Evolutionary conservation across 2,888 invertebrate species (phyloP).

Genomic region (Bursaphelenchus okinawaensis): DNA sequence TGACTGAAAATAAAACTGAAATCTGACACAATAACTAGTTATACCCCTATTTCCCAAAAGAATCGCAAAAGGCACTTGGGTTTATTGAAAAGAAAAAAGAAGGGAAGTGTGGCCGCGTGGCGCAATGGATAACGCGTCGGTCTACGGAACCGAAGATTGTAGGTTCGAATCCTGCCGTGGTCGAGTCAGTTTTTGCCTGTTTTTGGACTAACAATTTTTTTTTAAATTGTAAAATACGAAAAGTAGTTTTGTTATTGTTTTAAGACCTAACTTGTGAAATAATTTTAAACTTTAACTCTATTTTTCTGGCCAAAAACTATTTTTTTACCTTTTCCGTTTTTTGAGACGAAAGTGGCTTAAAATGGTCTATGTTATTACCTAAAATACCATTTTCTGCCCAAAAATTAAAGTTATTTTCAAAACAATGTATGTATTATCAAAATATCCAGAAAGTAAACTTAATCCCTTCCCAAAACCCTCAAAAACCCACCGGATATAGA

Average conservation of each 20-base stretch:
- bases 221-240: not conserved
- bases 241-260: not conserved
- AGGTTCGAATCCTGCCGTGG: slow-evolving; percentile 58
- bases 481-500: not conserved
- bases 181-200: slow-evolving; percentile 26
- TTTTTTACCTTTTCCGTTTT: not conserved
- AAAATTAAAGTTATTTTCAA: too few species aligned
- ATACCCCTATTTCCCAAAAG: not conserved
- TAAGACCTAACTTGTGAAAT: not conserved
- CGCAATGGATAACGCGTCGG: slow-evolving; percentile 57
- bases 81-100: not conserved
- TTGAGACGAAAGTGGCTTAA: too few species aligned
- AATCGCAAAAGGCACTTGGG: not conserved
- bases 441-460: not conserved
- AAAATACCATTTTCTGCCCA: too few species aligned
- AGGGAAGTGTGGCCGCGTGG: slow-evolving; percentile 34
- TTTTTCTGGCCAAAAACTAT: not conserved
- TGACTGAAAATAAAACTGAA: too few species aligned
- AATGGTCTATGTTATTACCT: too few species aligned
- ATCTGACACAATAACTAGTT: too few species aligned
- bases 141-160: slow-evolving; percentile 59
- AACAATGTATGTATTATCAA: too few species aligned
- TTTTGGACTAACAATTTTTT: too few species aligned
- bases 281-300: not conserved
- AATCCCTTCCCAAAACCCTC: too few species aligned